Percentiles rank a stretch among this genome's conserved stretches.
These are phyloP conservation scores for Glaucidium brasilianum DNA, from an alignment of 2,113 vertebrate genomes.

Conservation along the genomic window DNA sequence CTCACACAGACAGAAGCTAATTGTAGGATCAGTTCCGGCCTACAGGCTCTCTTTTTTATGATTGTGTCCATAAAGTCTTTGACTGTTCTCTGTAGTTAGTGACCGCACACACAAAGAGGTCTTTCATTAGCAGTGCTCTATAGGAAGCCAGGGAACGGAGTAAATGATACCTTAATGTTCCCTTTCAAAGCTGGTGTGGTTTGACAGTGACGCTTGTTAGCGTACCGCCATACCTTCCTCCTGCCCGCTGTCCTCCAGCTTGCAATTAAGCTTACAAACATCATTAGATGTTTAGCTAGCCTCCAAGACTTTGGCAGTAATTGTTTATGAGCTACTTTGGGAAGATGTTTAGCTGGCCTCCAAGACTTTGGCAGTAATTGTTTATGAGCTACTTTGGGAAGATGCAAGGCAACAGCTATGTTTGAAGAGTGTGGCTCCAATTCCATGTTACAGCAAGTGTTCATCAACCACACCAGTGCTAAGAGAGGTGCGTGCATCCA, in stretches of 20 bases:
- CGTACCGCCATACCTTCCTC: background rate
- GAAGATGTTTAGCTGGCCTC: background rate
- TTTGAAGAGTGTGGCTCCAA: background rate
- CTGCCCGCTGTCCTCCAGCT: background rate
- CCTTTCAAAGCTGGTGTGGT: conserved; percentile 67
- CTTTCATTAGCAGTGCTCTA: conserved; percentile 70
- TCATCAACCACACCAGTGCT: rapidly evolving
- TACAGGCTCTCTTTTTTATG: conserved; percentile 51
- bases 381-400: background rate
- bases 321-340: background rate
- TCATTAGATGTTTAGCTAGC: background rate
- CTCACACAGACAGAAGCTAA: conserved; percentile 60
- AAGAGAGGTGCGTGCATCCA: background rate
- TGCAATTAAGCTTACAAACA: background rate
- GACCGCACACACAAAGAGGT: conserved; percentile 67
- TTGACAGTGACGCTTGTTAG: conserved; percentile 65
- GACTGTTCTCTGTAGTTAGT: conserved; percentile 62
- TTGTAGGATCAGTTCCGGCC: conserved; percentile 55
- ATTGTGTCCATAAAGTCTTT: conserved; percentile 37
- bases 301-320: background rate
- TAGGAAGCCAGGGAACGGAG: conserved; percentile 63
- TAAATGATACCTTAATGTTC: conserved; percentile 78
- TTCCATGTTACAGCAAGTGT: background rate
- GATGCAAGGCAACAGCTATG: background rate
- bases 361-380: background rate